Evolutionary conservation across 2,888 invertebrate genomes (phyloP), one percentile per base, ranked within the genome.

Genomic region (Diplolepis rosae): DNA sequence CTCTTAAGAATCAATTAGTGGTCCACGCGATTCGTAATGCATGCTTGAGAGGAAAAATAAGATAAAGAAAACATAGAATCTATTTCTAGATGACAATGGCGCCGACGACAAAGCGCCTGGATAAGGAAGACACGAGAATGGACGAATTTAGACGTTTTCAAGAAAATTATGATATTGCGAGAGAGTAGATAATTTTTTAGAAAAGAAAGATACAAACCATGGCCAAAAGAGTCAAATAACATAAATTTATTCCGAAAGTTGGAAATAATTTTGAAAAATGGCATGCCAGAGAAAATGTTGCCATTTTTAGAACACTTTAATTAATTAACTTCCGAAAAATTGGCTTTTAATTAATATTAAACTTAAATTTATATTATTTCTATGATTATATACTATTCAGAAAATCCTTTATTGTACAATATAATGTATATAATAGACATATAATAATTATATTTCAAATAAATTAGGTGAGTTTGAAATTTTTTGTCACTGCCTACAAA

Each of bases 41-140:
- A 61, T 24, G 65, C 18, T 35, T 9, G n/a, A 7, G 28, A 52
- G 15, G 22, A 51, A 56, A 70, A 66, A 73, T 70, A 39, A 50
- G 54, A 28, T 42, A 15, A 35, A 28, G 30, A 35, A 56, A 50
- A 66, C 52, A 48, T 6, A 42, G 65, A 74, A 74, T 81, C 78
- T 82, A 83, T 83, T 82, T 78, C 71, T 71, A 75, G 73, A 68
- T 73, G 72, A 71, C 75, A 77, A 72, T 74, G 75, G 77, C 78
- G 80, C 75, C 80, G 76, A 74, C 78, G 71, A 67, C 73, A 67
- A 72, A 72, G 72, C 76, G 30, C 71, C 77, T 80, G 83, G 73
- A 79, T 81, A 77, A 75, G 48, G 74, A 67, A 76, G 52, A 67
- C 65, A 70, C 66, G 67, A 54, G 66, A 65, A 76, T 48, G 48